phyloP scores from a whole-genome alignment of 2,113 vertebrate species.

The Gulo gulo region DNA sequence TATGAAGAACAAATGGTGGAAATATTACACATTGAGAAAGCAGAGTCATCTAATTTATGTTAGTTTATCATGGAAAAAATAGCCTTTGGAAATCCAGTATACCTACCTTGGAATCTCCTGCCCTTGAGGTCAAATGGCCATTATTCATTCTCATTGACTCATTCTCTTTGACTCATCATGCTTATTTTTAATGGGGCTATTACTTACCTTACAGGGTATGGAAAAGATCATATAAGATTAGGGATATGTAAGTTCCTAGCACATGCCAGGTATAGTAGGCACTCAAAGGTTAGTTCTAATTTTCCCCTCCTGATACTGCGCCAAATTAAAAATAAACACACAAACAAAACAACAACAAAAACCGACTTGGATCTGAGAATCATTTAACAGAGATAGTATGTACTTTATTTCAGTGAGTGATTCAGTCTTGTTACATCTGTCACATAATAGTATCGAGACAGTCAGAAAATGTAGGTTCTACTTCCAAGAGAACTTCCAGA shows the following conservation, averaged over 20 bases:
- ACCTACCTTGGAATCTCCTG: background rate
- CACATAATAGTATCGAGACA: background rate
- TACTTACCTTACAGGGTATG: background rate
- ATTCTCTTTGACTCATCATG: background rate
- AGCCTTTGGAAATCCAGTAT: background rate
- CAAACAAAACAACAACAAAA: constrained; percentile 56
- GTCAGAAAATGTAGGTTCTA: background rate
- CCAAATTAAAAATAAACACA: constrained; percentile 53
- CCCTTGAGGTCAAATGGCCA: background rate
- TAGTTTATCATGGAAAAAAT: background rate
- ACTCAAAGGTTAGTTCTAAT: constrained; percentile 38
- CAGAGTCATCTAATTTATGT: background rate
- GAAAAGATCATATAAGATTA: constrained; percentile 29
- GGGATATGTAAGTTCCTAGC: background rate
- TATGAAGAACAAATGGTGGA: background rate
- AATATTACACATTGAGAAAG: constrained; percentile 18
- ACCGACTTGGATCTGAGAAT: constrained; percentile 38
- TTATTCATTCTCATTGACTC: background rate
- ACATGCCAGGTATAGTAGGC: constrained; percentile 9
- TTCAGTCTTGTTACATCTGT: constrained; percentile 39
- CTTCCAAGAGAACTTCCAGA: constrained; percentile 28
- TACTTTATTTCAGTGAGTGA: constrained; percentile 56
- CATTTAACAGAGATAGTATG: background rate
- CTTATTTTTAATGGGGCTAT: constrained; percentile 31
- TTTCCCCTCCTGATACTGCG: constrained; percentile 27